A percentile compares a stretch with the other conserved stretches of the same genome.
Evolutionary conservation across 2,113 vertebrate species (phyloP).

Genomic region (Tragelaphus strepsiceros): DNA sequence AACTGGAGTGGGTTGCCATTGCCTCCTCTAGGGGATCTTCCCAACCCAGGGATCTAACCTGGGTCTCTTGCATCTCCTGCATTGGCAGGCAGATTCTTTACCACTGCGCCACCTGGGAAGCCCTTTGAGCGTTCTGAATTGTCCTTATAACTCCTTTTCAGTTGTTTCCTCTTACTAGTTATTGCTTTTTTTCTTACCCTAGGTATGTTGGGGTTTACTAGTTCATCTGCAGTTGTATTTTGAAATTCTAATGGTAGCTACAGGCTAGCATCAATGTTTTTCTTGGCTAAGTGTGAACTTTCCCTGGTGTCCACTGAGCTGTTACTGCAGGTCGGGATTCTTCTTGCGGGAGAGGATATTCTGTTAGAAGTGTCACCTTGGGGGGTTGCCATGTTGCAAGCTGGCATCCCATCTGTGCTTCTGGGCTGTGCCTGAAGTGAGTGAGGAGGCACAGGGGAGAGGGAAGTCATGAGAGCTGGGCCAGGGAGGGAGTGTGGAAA

Average conservation of each 20-base stretch:
- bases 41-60: neutral
- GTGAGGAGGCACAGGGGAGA: too few relatives aligned
- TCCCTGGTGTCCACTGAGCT: neutral
- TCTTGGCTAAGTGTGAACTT: neutral
- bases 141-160: neutral
- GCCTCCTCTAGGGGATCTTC: neutral
- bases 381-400: neutral
- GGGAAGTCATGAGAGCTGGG: neutral
- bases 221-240: neutral
- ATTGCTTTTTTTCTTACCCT: neutral
- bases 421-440: neutral
- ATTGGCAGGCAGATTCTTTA: neutral
- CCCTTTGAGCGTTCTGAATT: neutral
- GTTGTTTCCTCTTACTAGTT: neutral
- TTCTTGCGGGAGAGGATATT: neutral
- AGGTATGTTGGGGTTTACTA: neutral
- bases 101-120: neutral
- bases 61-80: neutral
- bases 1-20: neutral
- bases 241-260: neutral
- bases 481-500: neutral
- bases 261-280: neutral
- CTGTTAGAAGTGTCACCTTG: too few relatives aligned
- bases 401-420: neutral
- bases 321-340: neutral